phyloP scores from a whole-genome alignment of 2,888 invertebrate genomes.

The Nemurella pictetii region DNA sequence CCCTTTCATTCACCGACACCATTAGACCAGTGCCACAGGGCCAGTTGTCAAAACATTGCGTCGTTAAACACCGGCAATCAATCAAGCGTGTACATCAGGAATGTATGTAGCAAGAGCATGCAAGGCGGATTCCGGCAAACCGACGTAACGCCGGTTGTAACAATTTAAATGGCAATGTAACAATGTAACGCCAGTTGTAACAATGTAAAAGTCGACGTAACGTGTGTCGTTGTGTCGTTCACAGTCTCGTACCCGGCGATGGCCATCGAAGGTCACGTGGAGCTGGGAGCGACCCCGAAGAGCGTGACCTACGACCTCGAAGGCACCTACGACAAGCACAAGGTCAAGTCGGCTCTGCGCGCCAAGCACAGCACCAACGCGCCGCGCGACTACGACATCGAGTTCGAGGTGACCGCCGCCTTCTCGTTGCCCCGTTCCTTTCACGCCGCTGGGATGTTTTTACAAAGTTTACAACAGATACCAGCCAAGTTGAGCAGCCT shows the following conservation, averaged over 20 bases:
- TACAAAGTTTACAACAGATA: no score
- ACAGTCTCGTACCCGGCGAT: slow-evolving; percentile 60
- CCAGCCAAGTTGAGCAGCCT: no score
- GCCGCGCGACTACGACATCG: slow-evolving; percentile 56
- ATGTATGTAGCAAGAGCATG: no score
- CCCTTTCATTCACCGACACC: no score
- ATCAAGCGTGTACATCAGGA: no score
- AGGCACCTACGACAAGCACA: slow-evolving; percentile 61
- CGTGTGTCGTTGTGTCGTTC: slow-evolving; percentile 18
- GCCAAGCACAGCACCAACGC: slow-evolving; percentile 52
- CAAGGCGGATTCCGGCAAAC: no score
- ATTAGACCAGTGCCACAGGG: no score
- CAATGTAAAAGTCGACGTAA: slow-evolving; percentile 5
- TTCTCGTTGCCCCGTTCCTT: no score
- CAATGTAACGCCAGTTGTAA: not conserved
- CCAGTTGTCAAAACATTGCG: no score
- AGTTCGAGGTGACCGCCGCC: slow-evolving; percentile 63
- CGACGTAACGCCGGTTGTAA: no score
- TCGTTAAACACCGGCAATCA: no score
- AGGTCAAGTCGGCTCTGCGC: slow-evolving; percentile 52
- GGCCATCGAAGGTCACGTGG: slow-evolving; percentile 57
- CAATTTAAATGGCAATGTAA: not conserved
- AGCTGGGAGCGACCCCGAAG: slow-evolving; percentile 62
- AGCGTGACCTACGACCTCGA: slow-evolving; percentile 61
- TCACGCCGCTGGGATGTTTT: no score